Base-by-base conservation (phyloP, 2,113 vertebrate species). In the Anas platyrhynchos region DNA sequence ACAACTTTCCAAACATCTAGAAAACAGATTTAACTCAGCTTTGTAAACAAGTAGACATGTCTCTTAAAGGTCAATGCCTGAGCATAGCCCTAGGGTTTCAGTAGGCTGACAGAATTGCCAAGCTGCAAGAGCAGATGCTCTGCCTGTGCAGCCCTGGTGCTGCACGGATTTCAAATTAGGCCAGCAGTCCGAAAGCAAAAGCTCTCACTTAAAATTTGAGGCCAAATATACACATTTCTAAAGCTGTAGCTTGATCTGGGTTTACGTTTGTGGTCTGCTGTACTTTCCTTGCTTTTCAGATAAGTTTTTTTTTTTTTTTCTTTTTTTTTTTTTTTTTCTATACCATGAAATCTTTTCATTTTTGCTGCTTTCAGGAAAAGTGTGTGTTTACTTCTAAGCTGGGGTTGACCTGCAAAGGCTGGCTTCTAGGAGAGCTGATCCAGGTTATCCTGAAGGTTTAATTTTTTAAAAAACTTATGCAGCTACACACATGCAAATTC, bases 61-160 rank as follows among this genome's bases (percentile, higher is more conserved):
- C 66, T 81, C 41, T 94, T 74, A 87, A 92, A 97, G 97, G 89
- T 96, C 93, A 91, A 80, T 96, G 80, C 72, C 72, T 82, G 88
- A 94, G 88, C 74, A 58, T 90, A 96, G 88, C 92, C 95, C 76
- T 89, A 80, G 84, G 93, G 86, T 72, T 50, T 59, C 61, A 91
- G 81, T 54, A 93, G 88, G 63, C 22, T 95, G 88, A 88, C 93
- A 69, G 63, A 86, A 59, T 4, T 91, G 74, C 76, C 88, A 96
- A 92, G 86, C 43, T 81, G 55, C 0, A 1, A 94, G 83, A 86
- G 92, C 77, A 92, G 73, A 89, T 62, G 89, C 77, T 83, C 21
- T 62, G 34, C 46, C 68, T 78, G 62, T 44, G 46, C 66, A 41
- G 61, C 25, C n/a, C 94, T 71, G 73, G 79, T 61, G 75, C 69